Percentiles rank a stretch among this genome's conserved stretches.
Conservation (phyloP, 2,113 vertebrate genomes). For the Haemorhous mexicanus region DNA sequence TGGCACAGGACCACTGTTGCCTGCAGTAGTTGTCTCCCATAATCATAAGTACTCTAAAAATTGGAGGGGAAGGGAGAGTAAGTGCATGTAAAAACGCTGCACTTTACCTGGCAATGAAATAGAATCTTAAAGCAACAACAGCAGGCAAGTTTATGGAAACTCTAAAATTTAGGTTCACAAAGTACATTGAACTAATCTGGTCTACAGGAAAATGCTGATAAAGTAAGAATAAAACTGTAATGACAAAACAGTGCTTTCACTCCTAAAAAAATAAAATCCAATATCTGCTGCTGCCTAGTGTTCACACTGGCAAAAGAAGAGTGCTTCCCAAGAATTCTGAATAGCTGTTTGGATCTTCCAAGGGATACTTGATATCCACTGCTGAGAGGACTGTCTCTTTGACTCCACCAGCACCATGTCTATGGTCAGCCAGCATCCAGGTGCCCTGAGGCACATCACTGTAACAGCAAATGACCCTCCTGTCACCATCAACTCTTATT, state of each 20-base stretch:
- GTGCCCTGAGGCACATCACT: background rate
- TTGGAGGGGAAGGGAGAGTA: background rate
- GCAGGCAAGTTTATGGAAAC: background rate
- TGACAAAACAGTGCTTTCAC: background rate
- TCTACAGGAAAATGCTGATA: background rate
- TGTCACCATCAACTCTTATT: background rate
- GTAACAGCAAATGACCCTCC: background rate
- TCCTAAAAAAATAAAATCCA: background rate
- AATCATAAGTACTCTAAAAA: constrained; percentile 93
- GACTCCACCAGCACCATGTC: background rate
- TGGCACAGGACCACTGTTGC: constrained; percentile 96
- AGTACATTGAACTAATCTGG: background rate
- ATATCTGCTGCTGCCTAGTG: fast-evolving
- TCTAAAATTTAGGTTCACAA: background rate
- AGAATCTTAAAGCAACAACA: background rate
- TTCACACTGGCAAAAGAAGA: background rate
- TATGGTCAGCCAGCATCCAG: background rate
- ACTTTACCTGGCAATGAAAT: background rate
- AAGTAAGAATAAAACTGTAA: background rate
- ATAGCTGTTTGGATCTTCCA: background rate
- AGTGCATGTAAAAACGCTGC: background rate
- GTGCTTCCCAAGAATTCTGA: background rate
- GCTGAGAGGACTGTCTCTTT: background rate
- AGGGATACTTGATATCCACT: background rate
- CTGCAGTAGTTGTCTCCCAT: constrained; percentile 94